Evolutionary conservation across 2,113 vertebrate genomes (phyloP).

Genomic region (Picathartes gymnocephalus): DNA sequence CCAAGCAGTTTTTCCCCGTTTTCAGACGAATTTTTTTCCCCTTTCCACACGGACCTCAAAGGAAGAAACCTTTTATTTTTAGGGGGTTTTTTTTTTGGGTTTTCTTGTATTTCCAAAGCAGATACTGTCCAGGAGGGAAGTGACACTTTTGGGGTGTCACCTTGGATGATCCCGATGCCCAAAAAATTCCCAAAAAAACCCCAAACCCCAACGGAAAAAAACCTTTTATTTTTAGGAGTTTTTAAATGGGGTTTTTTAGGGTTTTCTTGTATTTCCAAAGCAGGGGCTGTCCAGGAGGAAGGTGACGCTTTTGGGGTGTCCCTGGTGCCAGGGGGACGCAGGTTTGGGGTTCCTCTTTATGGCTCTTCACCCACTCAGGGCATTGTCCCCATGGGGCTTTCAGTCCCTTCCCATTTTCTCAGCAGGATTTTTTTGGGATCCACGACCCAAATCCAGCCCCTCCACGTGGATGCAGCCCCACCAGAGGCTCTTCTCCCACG

Average conservation of each 20-base stretch:
- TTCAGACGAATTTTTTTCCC: no score
- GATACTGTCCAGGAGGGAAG: no score
- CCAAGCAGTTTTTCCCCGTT: no score
- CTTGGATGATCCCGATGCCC: no score
- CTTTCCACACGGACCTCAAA: no score
- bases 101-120: no score
- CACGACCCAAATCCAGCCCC: neutral
- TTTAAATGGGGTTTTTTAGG: no score
- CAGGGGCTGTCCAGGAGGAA: neutral
- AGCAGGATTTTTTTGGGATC: neutral
- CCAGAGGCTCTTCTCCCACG: neutral
- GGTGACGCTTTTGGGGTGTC: neutral
- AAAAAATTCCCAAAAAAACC: neutral
- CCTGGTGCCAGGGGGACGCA: neutral
- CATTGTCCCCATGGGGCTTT: neutral
- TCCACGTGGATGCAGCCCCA: neutral
- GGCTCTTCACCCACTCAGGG: neutral
- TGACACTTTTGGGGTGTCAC: no score
- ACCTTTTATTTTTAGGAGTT: neutral
- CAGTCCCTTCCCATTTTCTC: rapidly evolving
- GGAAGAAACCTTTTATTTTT: no score
- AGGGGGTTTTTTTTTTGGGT: no score
- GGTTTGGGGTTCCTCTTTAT: neutral
- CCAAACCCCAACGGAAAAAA: neutral
- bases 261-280: neutral